These are phyloP conservation scores for Aplysina aerophoba DNA, from an alignment of 37 sponge, comb jelly and placozoan species.

Conservation along the genomic window DNA sequence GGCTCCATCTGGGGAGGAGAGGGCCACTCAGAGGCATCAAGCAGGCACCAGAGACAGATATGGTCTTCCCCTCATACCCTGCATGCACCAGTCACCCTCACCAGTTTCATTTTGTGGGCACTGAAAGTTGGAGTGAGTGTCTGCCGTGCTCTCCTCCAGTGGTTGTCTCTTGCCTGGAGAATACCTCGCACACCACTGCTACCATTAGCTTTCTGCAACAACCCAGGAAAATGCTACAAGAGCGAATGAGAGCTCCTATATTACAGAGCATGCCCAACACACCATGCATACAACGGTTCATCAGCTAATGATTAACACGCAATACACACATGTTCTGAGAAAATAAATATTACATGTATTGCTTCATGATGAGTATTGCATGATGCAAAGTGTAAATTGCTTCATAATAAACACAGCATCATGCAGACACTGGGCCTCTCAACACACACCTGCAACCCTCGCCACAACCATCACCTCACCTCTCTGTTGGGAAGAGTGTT, in stretches of 20 bases:
- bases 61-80: too few relatives aligned
- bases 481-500: conserved; percentile 44
- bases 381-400: too few relatives aligned
- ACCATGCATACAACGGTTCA: neutral
- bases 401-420: too few relatives aligned
- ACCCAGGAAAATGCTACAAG: neutral
- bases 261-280: too few relatives aligned
- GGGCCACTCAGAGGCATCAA: neutral
- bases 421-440: too few relatives aligned
- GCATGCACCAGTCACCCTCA: neutral
- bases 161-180: conserved; percentile 44
- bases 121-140: conserved; percentile 72
- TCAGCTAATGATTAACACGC: neutral
- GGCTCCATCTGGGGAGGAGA: conserved; percentile 59
- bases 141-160: conserved; percentile 54
- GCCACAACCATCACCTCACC: neutral
- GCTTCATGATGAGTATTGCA: too few relatives aligned
- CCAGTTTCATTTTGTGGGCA: conserved; percentile 66
- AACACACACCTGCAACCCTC: too few relatives aligned
- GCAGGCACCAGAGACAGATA: too few relatives aligned
- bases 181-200: conserved; percentile 16
- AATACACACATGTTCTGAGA: neutral
- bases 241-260: neutral
- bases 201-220: neutral
- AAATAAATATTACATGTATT: neutral